Evolutionary conservation across 2,888 invertebrate species (phyloP).

Genomic region (Beris morrisii): DNA sequence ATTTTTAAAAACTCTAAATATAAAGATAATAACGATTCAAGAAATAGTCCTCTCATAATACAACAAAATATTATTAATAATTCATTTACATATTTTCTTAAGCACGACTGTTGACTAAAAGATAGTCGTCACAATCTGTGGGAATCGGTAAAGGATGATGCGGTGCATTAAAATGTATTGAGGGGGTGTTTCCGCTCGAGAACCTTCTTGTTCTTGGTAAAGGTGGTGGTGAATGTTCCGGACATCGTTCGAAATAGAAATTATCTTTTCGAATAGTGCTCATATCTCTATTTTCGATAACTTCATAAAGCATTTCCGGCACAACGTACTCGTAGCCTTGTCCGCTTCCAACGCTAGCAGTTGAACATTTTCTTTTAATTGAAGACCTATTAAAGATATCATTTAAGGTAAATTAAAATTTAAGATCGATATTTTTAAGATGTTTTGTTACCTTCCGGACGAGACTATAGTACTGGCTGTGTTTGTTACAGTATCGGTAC

Average conservation of each 20-base stretch:
- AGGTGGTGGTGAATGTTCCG: constrained; percentile 19
- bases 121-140: background rate
- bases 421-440: background rate
- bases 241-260: background rate
- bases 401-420: too few relatives aligned
- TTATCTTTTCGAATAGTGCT: background rate
- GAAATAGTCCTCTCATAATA: too few relatives aligned
- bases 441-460: background rate
- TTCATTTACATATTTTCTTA: too few relatives aligned
- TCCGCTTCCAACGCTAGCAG: constrained; percentile 8
- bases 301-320: constrained; percentile 23
- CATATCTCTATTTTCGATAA: constrained; percentile 13
- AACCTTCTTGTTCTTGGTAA: constrained; percentile 8
- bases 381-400: too few relatives aligned
- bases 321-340: constrained; percentile 18
- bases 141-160: background rate
- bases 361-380: background rate
- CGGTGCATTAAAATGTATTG: background rate
- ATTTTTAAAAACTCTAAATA: too few relatives aligned
- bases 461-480: constrained; percentile 5
- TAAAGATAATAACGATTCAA: too few relatives aligned
- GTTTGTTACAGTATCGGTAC: background rate
- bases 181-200: background rate
- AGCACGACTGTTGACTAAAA: too few relatives aligned
- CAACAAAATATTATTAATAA: too few relatives aligned